phyloP scores from a whole-genome alignment of 2,113 vertebrate species.

The Leiothrix lutea region DNA sequence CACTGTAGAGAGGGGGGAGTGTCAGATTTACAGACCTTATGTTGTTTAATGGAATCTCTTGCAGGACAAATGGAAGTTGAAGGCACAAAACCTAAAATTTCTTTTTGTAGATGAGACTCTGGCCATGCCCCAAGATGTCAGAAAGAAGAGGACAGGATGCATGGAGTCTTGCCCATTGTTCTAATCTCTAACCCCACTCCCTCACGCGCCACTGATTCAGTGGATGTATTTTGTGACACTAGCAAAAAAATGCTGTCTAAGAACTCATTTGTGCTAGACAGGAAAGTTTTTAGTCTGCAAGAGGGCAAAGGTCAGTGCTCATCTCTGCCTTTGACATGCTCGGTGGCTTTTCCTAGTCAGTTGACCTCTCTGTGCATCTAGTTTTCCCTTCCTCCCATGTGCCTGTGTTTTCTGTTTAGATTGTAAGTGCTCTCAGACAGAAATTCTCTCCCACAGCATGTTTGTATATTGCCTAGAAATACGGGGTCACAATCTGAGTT shows the following conservation, averaged over 20 bases:
- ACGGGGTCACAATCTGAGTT: neutral
- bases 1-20: neutral
- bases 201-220: fast-evolving
- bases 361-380: slow-evolving; percentile 4
- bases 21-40: neutral
- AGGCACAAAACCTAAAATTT: neutral
- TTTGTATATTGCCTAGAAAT: slow-evolving; percentile 32
- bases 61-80: neutral
- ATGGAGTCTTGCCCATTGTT: neutral
- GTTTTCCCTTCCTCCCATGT: neutral
- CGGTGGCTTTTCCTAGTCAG: neutral
- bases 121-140: neutral
- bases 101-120: neutral
- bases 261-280: neutral
- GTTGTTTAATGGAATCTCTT: neutral
- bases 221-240: neutral
- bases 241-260: neutral
- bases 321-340: slow-evolving; percentile 17
- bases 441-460: neutral
- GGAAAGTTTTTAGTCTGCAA: neutral
- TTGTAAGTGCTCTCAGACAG: neutral
- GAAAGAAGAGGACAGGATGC: neutral
- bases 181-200: neutral
- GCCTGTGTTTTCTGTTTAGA: neutral
- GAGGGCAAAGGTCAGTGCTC: neutral